phyloP scores from a whole-genome alignment of 2,888 invertebrate species.

The Chironomus riparius region DNA sequence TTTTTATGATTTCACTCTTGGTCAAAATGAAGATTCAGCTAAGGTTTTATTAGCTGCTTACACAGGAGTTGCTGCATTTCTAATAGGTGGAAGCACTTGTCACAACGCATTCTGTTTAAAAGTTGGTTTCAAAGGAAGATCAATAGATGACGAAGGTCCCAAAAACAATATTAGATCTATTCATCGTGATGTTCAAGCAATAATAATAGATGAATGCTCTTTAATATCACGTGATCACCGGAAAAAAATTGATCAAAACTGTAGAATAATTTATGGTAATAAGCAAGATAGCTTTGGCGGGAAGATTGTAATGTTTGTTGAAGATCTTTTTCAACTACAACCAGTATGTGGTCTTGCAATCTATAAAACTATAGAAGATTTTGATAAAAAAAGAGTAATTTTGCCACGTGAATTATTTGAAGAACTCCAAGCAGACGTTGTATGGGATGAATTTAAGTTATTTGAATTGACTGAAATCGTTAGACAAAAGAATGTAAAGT shows the following conservation, averaged over 20 bases:
- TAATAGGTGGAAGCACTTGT: background rate
- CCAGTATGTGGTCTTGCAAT: too few species aligned
- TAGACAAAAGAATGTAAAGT: background rate
- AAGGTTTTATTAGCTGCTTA: background rate
- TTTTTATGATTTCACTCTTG: background rate
- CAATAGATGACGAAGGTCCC: background rate
- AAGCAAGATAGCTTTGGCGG: background rate
- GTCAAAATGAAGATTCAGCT: background rate
- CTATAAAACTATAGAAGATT: background rate
- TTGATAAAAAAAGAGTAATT: background rate
- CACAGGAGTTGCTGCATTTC: background rate
- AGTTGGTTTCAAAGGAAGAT: background rate
- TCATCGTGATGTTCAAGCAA: background rate
- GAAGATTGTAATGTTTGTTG: background rate
- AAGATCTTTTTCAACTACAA: background rate
- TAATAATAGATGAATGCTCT: background rate
- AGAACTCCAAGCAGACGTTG: background rate
- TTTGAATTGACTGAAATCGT: background rate
- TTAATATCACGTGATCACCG: background rate
- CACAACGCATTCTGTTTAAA: background rate
- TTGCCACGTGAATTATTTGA: background rate
- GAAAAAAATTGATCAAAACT: background rate
- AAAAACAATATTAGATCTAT: background rate
- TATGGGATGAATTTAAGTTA: background rate
- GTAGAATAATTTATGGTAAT: background rate